phyloP scores from a whole-genome alignment of 2,888 invertebrate species.

The Melieria crassipennis region DNA sequence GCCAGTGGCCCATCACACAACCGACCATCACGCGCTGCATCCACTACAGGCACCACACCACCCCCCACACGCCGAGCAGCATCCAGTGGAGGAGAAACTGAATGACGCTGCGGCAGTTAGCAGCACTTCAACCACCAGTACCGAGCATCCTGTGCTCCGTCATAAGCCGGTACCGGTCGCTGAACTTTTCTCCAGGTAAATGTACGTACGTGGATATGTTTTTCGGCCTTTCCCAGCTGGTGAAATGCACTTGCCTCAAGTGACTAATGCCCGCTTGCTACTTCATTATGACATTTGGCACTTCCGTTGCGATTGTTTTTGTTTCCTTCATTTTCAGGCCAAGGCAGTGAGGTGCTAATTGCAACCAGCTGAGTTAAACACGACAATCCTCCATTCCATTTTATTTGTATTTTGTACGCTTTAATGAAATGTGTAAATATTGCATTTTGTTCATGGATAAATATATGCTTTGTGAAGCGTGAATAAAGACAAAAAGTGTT shows the following conservation, averaged over 20 bases:
- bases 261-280: background rate
- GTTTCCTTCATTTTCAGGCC: slow-evolving; percentile 6
- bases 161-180: slow-evolving; percentile 56
- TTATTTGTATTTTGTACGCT: too few species aligned
- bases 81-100: slow-evolving; percentile 12
- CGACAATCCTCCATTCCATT: too few species aligned
- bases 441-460: too few species aligned
- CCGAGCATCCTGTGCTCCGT: slow-evolving; percentile 43
- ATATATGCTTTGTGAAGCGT: too few species aligned
- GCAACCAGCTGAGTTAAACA: too few species aligned
- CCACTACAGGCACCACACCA: background rate
- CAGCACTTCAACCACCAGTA: slow-evolving; percentile 10
- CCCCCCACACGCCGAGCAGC: slow-evolving; percentile 1
- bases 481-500: too few species aligned
- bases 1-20: background rate
- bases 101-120: background rate
- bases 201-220: background rate
- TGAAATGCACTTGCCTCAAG: background rate
- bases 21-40: background rate
- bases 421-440: too few species aligned
- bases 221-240: background rate
- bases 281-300: background rate
- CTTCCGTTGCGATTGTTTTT: background rate
- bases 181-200: slow-evolving; percentile 53
- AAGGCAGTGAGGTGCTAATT: background rate